phyloP scores from a whole-genome alignment of 1,140 invertebrate genomes.

The Medauroidea extradentata region DNA sequence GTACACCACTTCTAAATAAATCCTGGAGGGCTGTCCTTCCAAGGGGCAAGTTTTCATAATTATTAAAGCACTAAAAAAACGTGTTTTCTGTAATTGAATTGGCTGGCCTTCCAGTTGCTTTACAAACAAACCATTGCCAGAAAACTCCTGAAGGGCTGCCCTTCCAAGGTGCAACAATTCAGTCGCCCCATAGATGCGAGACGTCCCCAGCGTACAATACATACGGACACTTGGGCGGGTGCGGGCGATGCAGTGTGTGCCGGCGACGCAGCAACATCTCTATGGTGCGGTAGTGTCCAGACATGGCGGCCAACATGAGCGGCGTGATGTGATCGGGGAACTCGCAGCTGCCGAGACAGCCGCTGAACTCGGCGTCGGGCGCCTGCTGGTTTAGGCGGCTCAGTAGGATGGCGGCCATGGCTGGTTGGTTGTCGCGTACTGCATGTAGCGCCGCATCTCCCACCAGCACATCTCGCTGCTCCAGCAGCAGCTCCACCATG shows the following conservation, averaged over 20 bases:
- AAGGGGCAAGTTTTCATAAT: no score
- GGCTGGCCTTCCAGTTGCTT: no score
- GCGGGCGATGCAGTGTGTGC: conserved; percentile 52
- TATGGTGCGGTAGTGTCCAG: conserved; percentile 65
- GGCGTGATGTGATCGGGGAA: conserved; percentile 69
- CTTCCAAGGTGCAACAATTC: no score
- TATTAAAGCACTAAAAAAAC: no score
- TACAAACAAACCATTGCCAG: no score
- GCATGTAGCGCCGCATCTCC: conserved; percentile 53
- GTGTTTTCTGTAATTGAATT: no score
- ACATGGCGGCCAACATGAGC: conserved; percentile 64
- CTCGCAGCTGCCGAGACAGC: conserved; percentile 49
- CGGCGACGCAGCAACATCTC: conserved; percentile 56
- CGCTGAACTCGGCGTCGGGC: conserved; percentile 47
- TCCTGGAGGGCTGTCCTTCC: no score
- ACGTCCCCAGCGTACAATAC: no score
- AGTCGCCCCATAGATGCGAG: no score
- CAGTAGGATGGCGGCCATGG: conserved; percentile 46
- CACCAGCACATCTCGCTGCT: conserved; percentile 47
- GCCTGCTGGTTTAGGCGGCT: conserved; percentile 44
- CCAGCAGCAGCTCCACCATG: conserved; percentile 52
- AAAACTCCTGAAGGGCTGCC: no score
- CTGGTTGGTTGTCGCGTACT: conserved; percentile 46
- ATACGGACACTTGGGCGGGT: conserved; percentile 57
- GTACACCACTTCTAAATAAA: no score